Evolutionary conservation across 92 coral and sea anemone genomes (phyloP).

Genomic region (Desmophyllum pertusum): DNA sequence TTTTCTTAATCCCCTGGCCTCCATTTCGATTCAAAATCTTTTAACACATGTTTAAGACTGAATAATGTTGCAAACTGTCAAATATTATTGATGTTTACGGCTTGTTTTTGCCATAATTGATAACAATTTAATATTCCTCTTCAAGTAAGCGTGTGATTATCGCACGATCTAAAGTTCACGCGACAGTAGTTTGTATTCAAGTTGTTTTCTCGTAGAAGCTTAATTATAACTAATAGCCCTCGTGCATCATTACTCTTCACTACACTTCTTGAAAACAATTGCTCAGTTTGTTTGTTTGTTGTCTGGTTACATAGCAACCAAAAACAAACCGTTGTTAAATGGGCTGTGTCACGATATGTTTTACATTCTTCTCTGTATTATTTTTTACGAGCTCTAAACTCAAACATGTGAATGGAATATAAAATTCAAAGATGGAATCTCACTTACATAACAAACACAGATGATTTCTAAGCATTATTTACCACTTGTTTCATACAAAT

Average conservation of each 20-base stretch:
- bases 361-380: neutral
- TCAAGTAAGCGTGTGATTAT: neutral
- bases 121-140: neutral
- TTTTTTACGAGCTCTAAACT: too few species aligned
- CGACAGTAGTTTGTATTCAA: neutral
- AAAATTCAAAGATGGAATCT: too few species aligned
- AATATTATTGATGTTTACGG: neutral
- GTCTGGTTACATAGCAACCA: constrained; percentile 2
- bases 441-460: too few species aligned
- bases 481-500: neutral
- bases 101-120: neutral
- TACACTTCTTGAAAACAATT: neutral
- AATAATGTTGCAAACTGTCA: neutral
- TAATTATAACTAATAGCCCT: neutral
- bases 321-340: neutral
- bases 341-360: neutral
- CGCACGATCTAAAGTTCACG: neutral
- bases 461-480: too few species aligned
- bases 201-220: neutral
- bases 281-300: neutral
- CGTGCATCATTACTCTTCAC: neutral
- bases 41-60: neutral
- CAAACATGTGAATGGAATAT: too few species aligned
- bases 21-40: neutral
- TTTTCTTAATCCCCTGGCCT: neutral